These are phyloP conservation scores for Macrostomum lignano DNA, from an alignment of 1,140 invertebrate species.

Conservation along the genomic window DNA sequence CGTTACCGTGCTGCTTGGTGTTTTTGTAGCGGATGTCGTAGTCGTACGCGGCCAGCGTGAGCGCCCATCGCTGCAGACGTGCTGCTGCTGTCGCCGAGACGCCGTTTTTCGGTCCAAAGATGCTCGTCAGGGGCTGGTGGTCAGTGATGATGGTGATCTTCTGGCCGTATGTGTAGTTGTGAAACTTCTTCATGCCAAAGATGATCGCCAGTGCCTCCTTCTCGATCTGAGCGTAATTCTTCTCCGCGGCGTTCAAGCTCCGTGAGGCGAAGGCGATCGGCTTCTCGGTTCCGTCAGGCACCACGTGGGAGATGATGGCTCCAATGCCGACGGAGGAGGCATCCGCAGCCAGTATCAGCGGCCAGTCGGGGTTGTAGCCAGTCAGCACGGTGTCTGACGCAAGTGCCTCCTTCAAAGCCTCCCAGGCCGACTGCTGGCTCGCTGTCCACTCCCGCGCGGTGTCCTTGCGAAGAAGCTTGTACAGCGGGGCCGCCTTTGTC, in stretches of 20 bases:
- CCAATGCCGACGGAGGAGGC: slow-evolving; percentile 10
- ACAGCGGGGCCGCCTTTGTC: slow-evolving; percentile 1
- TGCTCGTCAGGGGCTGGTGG: slow-evolving; percentile 17
- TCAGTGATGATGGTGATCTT: slow-evolving; percentile 19
- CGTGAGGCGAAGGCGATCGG: slow-evolving; percentile 10
- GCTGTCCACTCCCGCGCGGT: slow-evolving; percentile 5
- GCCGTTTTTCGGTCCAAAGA: slow-evolving; percentile 22
- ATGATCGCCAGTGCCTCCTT: slow-evolving; percentile 22
- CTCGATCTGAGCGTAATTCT: slow-evolving; percentile 23
- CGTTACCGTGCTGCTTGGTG: slow-evolving; percentile 10
- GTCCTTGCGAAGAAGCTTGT: slow-evolving; percentile 7
- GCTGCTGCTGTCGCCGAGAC: slow-evolving; percentile 11
- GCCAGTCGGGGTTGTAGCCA: background rate
- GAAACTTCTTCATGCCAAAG: slow-evolving; percentile 23
- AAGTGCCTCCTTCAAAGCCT: background rate
- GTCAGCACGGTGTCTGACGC: background rate
- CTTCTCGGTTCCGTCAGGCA: slow-evolving; percentile 7
- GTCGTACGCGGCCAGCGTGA: slow-evolving; percentile 10
- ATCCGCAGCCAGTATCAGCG: slow-evolving; percentile 7
- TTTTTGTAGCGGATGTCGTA: slow-evolving; percentile 10
- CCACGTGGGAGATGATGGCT: slow-evolving; percentile 10
- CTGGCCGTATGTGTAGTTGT: slow-evolving; percentile 20
- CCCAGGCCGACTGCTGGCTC: slow-evolving; percentile 4
- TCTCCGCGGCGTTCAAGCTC: slow-evolving; percentile 9
- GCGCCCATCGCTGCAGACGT: slow-evolving; percentile 12